Conservation (phyloP, 2,888 invertebrate species). For the Toxonevra muliebris region DNA sequence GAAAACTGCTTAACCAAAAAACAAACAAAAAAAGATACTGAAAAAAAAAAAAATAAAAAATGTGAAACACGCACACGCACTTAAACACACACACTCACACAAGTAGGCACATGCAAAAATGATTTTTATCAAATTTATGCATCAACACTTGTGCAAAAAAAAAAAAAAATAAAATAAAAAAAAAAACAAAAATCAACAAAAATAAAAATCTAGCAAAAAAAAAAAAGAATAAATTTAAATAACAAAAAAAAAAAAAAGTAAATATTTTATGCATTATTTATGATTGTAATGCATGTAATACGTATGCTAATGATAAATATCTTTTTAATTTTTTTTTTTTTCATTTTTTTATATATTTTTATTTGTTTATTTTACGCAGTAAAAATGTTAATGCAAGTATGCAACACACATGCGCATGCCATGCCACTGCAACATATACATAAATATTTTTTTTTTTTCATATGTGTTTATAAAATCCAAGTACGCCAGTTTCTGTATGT, state of each 20-base stretch:
- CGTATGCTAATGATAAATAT: constrained; percentile 58
- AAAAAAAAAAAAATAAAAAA: too few species aligned
- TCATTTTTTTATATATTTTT: background rate
- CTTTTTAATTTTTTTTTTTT: constrained; percentile 19
- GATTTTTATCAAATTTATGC: constrained; percentile 28
- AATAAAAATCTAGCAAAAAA: background rate
- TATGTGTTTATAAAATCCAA: background rate
- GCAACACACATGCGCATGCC: background rate
- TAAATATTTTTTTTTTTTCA: background rate
- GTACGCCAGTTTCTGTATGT: background rate
- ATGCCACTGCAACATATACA: background rate
- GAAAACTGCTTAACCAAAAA: constrained; percentile 19
- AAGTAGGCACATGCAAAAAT: background rate
- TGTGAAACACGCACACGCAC: too few species aligned
- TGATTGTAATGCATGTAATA: constrained; percentile 59
- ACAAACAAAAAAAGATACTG: too few species aligned
- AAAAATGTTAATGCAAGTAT: too few species aligned
- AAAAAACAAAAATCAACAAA: background rate
- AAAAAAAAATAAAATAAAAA: background rate
- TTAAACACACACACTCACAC: too few species aligned
- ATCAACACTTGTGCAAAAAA: constrained; percentile 12
- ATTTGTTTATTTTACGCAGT: background rate
- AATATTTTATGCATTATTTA: constrained; percentile 57
- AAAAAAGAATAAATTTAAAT: constrained; percentile 46
- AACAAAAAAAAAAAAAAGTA: constrained; percentile 40